Base-by-base conservation (phyloP, 2,888 invertebrate species). In the Agrenia bidenticulata region DNA sequence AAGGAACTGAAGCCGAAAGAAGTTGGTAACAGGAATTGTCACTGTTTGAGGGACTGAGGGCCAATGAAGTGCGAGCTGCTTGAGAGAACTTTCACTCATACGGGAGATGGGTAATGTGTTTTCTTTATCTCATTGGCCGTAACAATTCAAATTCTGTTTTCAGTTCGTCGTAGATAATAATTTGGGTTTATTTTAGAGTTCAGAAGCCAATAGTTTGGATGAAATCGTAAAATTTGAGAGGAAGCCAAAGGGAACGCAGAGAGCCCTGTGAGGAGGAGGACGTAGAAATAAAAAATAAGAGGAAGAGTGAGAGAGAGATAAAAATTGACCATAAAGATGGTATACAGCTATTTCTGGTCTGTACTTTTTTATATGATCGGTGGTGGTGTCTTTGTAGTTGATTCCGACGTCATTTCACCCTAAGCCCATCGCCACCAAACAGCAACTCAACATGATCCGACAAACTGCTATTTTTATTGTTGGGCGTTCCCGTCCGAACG, bases 401-500 rank as follows among this genome's bases (percentile, higher is more conserved):
- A 55, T 55, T 55, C 55, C 51, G n/a, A 26, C 55, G 32, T 55
- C 55, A 55, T 55, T 55, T 55, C 32, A 55, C 32, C 55, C 55
- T 55, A 39, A 57, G 41, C 57, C 41, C 57, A 57, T 57, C 21
- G 39, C 57, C 57, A 57, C 41, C 57, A 37, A 57, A 41, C 41
- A 57, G 27, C 23, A 19, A 27, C 55, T 61, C 42, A 23, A 55
- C 54, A 51, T 51, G 45, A 54, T 53, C 45, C 54, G 42, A 9
- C 24, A 61, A 64, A 54, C 41, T 64, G 54, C 53, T 27, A 15
- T 39, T 62, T 66, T 66, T 66, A 66, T 66, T 66, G 66, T 66
- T 54, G 66, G 66, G 66, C 66, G 66, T 66, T 55, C 45, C 61
- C 64, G 58, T 26, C 15, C 57, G 7, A 55, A 24, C 23, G 4